Conservation (phyloP, 2,888 invertebrate genomes). For the Lasioglossum figueresi region DNA sequence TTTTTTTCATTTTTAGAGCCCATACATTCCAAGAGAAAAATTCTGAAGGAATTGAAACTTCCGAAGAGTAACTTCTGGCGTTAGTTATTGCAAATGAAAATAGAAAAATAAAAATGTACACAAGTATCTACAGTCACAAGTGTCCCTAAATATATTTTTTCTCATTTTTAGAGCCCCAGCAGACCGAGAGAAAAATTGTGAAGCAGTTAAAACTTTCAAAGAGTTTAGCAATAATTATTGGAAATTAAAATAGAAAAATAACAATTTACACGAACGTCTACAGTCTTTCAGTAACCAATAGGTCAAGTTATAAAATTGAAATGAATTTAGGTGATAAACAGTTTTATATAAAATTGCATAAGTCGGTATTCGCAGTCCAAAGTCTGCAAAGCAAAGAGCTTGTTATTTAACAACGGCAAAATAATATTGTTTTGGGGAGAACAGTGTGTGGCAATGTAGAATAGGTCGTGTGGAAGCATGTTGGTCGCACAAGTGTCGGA, state of each 20-base stretch:
- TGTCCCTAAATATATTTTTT: neutral
- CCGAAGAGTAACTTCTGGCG: too few relatives aligned
- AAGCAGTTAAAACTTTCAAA: neutral
- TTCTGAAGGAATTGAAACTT: too few relatives aligned
- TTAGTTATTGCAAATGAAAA: too few relatives aligned
- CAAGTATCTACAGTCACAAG: neutral
- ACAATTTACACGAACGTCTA: neutral
- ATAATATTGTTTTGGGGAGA: neutral
- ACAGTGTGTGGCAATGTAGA: neutral
- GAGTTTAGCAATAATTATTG: too few relatives aligned
- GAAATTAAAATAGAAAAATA: neutral
- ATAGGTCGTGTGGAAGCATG: too few relatives aligned
- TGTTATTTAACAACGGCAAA: neutral
- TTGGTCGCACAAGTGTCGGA: neutral
- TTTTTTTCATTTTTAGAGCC: too few relatives aligned
- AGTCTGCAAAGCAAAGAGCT: too few relatives aligned
- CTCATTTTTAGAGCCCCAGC: neutral
- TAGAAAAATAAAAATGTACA: neutral
- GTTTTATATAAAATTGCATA: neutral
- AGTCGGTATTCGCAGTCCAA: neutral
- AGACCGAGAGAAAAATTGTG: neutral
- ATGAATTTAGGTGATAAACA: neutral
- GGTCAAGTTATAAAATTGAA: neutral
- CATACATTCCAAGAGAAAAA: too few relatives aligned
- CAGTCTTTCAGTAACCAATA: neutral